Conservation (phyloP, 2,797 vertebrate species). For the Myotis findleyi region DNA sequence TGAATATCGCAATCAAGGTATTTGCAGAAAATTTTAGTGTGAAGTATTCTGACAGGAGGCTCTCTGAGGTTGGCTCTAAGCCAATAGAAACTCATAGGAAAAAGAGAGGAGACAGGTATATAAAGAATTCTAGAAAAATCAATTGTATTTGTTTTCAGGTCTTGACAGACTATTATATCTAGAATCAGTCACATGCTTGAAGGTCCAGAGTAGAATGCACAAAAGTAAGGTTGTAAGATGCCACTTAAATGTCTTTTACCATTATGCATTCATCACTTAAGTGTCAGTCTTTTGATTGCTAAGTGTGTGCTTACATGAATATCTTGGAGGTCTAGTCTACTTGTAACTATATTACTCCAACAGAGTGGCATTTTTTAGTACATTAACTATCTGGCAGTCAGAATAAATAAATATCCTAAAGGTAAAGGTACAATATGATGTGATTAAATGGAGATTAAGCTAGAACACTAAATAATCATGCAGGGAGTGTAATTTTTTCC, state of each 20-base stretch:
- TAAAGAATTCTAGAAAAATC: not conserved
- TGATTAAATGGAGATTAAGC: not conserved
- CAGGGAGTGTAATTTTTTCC: not conserved
- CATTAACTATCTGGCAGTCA: not conserved
- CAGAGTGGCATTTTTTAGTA: not conserved
- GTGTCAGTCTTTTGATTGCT: not conserved
- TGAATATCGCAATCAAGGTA: constrained; percentile 65
- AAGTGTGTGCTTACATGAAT: not conserved
- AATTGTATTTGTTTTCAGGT: not conserved
- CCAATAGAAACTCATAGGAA: not conserved
- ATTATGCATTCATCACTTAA: not conserved
- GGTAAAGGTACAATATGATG: not conserved
- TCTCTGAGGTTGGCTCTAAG: not conserved
- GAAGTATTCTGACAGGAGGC: not conserved
- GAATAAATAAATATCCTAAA: not conserved
- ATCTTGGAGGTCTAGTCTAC: not conserved
- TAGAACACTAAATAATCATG: not conserved
- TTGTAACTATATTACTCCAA: not conserved
- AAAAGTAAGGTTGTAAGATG: not conserved
- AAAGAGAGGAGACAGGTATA: not conserved
- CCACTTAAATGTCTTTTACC: not conserved
- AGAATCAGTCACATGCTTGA: not conserved
- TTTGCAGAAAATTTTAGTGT: constrained; percentile 48
- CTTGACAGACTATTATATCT: not conserved
- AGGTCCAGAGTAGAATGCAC: not conserved